phyloP scores from a whole-genome alignment of 1,140 invertebrate genomes.

The Lasaia peninsularis region DNA sequence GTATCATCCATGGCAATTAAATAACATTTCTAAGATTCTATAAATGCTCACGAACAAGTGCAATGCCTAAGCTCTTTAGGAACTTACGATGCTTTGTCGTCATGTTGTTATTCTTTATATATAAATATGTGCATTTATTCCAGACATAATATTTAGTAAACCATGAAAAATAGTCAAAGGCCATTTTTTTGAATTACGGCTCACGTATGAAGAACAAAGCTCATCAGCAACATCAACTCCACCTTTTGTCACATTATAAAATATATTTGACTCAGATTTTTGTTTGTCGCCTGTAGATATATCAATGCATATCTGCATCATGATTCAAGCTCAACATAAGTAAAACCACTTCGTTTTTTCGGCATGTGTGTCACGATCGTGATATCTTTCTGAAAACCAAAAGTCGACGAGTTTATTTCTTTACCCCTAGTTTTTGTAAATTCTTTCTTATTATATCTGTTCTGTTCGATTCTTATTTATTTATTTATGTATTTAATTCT shows the following conservation, averaged over 20 bases:
- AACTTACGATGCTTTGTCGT: neutral
- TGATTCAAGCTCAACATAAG: slow-evolving; percentile 32
- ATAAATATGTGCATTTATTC: neutral
- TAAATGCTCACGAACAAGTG: slow-evolving; percentile 1
- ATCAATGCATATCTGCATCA: slow-evolving; percentile 24
- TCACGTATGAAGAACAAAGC: neutral
- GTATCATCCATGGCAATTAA: neutral
- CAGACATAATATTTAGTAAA: neutral
- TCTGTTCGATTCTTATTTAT: no score
- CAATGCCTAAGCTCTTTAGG: neutral
- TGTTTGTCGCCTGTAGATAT: slow-evolving; percentile 20
- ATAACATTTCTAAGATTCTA: neutral
- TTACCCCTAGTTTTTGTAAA: no score
- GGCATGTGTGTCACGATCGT: slow-evolving; percentile 29
- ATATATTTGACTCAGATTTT: slow-evolving; percentile 33
- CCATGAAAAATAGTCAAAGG: neutral
- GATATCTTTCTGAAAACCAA: slow-evolving; percentile 31
- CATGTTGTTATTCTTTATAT: neutral
- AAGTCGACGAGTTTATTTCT: slow-evolving; percentile 17
- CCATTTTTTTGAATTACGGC: neutral
- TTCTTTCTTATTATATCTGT: no score
- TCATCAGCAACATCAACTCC: slow-evolving; percentile 25
- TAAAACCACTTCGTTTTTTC: slow-evolving; percentile 30
- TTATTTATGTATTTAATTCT: no score
- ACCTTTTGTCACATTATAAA: slow-evolving; percentile 29